Conservation (phyloP, 1,140 invertebrate genomes). For the Orius insidiosus region DNA sequence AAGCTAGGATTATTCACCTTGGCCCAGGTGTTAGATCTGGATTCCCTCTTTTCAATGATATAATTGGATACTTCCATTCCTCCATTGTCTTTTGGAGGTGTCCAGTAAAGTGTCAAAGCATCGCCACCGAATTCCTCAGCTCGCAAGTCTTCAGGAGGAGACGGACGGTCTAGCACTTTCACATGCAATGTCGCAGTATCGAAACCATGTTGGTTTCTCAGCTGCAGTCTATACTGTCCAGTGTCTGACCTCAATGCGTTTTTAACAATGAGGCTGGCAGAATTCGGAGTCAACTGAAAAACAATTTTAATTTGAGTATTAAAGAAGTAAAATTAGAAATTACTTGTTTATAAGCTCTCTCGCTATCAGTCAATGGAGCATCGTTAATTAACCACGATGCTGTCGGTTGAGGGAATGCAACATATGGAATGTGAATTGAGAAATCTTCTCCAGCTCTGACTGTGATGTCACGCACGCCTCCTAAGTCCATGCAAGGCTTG, state of each 20-base stretch:
- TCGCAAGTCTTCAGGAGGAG: constrained; percentile 66
- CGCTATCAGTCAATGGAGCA: constrained; percentile 56
- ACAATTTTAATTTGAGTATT: constrained; percentile 3
- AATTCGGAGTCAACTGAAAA: constrained; percentile 59
- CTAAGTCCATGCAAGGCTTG: constrained; percentile 86
- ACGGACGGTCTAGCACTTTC: constrained; percentile 78
- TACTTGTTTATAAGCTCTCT: constrained; percentile 57
- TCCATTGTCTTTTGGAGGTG: constrained; percentile 87
- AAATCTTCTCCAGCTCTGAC: constrained; percentile 95
- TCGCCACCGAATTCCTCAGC: constrained; percentile 92
- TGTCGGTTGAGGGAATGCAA: constrained; percentile 85
- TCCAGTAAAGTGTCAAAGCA: constrained; percentile 87
- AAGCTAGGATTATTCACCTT: too few species aligned
- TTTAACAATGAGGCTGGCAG: constrained; percentile 72
- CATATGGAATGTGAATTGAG: constrained; percentile 85
- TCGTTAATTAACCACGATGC: constrained; percentile 84
- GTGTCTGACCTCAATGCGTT: constrained; percentile 80
- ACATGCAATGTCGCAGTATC: constrained; percentile 90
- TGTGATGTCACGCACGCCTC: constrained; percentile 83
- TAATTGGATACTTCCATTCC: constrained; percentile 93
- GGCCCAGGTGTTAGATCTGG: constrained; percentile 61
- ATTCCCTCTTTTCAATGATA: constrained; percentile 85
- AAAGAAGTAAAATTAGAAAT: neutral
- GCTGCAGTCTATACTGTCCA: constrained; percentile 79
- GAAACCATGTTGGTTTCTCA: constrained; percentile 87